These are phyloP conservation scores for Drosophila robusta DNA, from an alignment of 2,888 invertebrate genomes.

Conservation along the genomic window DNA sequence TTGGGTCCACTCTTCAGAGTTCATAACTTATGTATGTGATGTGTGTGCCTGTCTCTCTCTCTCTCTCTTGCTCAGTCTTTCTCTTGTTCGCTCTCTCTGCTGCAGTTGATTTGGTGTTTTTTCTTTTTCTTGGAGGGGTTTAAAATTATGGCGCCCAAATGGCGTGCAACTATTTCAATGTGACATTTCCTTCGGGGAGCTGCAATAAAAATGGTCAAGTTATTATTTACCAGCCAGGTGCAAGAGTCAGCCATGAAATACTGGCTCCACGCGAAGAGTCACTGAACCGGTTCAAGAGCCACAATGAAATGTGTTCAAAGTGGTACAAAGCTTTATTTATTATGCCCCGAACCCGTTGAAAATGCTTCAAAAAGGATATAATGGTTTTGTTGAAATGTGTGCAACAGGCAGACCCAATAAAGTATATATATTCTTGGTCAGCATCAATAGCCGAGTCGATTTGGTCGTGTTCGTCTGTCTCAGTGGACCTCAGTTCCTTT, in stretches of 20 bases:
- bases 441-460: too few species aligned
- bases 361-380: too few species aligned
- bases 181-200: slow-evolving; percentile 28
- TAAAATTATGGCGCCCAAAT: slow-evolving; percentile 60
- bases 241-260: slow-evolving; percentile 17
- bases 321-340: not conserved
- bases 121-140: slow-evolving; percentile 8
- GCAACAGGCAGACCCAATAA: too few species aligned
- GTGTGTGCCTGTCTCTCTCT: slow-evolving; percentile 3
- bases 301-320: too few species aligned
- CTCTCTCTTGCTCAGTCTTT: not conserved
- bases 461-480: too few species aligned
- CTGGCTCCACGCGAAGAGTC: not conserved
- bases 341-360: not conserved
- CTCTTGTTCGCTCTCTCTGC: not conserved
- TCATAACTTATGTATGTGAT: slow-evolving; percentile 61
- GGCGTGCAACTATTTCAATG: slow-evolving; percentile 52
- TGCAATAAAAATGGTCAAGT: slow-evolving; percentile 58
- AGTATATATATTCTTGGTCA: too few species aligned
- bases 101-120: not conserved
- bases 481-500: too few species aligned
- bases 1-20: slow-evolving; percentile 27
- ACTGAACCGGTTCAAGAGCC: slow-evolving; percentile 18
- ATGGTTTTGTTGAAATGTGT: too few species aligned
- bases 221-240: slow-evolving; percentile 58